Evolutionary conservation across 2,113 vertebrate species (phyloP).

Genomic region (Gnathonemus longibarbis): DNA sequence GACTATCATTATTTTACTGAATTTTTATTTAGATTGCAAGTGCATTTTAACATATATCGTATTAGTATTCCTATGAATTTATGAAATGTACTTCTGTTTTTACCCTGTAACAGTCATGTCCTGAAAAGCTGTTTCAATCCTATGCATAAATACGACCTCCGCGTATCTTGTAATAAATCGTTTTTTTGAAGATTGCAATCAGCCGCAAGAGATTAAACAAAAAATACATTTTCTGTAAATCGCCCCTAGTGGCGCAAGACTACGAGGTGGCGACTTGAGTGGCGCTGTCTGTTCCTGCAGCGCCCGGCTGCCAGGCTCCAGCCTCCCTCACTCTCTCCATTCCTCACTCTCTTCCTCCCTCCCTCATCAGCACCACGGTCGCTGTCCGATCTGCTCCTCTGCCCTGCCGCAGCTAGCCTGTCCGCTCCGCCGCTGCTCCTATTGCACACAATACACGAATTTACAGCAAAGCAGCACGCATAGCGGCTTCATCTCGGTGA

Average conservation of each 20-base stretch:
- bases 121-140: background rate
- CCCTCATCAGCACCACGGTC: slow-evolving; percentile 11
- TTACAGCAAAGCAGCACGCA: background rate
- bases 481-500: background rate
- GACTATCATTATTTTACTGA: background rate
- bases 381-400: background rate
- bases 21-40: background rate
- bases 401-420: background rate
- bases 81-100: background rate
- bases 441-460: background rate
- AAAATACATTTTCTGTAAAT: background rate
- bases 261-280: background rate
- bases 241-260: slow-evolving; percentile 12
- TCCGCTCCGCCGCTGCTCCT: background rate
- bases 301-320: background rate
- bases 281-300: background rate
- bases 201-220: background rate
- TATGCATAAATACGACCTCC: background rate
- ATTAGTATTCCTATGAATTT: background rate
- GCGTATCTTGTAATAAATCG: background rate
- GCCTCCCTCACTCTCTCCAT: background rate
- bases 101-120: background rate
- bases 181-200: background rate
- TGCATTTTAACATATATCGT: background rate
- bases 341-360: background rate